Evolutionary conservation across 2,113 vertebrate species (phyloP), one percentile per base, ranked within the genome.

Genomic region (Ploceus nigricollis): DNA sequence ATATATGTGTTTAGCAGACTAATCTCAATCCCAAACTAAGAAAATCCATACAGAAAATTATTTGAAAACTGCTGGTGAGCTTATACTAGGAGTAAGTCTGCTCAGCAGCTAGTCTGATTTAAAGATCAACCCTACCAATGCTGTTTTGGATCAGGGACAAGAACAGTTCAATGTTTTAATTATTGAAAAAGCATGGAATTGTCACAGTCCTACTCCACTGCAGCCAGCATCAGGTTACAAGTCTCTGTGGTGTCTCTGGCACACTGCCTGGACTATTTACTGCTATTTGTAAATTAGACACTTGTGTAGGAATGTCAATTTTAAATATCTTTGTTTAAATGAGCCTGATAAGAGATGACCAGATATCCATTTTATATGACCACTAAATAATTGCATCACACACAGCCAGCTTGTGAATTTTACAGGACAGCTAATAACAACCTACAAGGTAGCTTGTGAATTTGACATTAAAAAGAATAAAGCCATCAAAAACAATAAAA

Each of bases 201-300:
- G 97, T 94, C 93, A 79, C n/a, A 80, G 82, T 68, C 90, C 57
- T 89, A 81, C 75, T 75, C 54, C 27, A 25, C 42, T 27, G 7
- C 93, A 93, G 94, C 42, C 82, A 84, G 90, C 90, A 91, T 97
- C 90, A 94, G 66, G 87, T 98, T 98, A 96, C 96, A 96, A 96
- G 88, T 76, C 94, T 96, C 91, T 24, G 5, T 96, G 95, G 93
- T 95, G 82, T 90, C 68, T 65, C 95, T 98, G 97, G 97, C 93
- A 93, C 5, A 2, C 69, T 92, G 96, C 96, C 87, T 47, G 80
- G 82, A 72, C 30, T 97, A 94, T 98, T 98, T 98, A 98, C 95
- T 96, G 95, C 94, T 95, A 90, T 97, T 98, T 97, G 96, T 96
- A 98, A 98, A 97, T 97, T 97, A 97, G 96, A 95, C 23, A 15